A percentile compares a stretch with the other conserved stretches of the same genome.
These are phyloP conservation scores for Nasonia vitripennis DNA, from an alignment of 1,140 invertebrate species.

Conservation along the genomic window DNA sequence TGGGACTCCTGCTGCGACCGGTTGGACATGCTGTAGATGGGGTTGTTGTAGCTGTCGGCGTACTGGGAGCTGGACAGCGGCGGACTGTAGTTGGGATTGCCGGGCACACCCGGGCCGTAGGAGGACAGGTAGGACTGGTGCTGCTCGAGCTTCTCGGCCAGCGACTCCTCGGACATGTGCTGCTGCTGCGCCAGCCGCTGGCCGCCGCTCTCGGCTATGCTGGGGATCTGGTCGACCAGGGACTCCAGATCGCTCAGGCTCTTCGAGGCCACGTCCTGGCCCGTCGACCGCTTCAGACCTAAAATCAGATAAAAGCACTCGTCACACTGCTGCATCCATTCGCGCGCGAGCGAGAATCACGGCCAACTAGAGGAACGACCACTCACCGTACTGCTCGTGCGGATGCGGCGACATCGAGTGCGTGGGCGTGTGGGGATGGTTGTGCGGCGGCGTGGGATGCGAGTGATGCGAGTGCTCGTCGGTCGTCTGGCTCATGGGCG, in stretches of 20 bases:
- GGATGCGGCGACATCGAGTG: conserved; percentile 72
- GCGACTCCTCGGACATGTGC: conserved; percentile 58
- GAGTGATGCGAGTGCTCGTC: conserved; percentile 71
- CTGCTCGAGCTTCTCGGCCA: conserved; percentile 62
- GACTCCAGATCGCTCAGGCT: conserved; percentile 92
- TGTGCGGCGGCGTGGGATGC: conserved; percentile 71
- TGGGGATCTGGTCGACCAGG: conserved; percentile 92
- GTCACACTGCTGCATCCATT: too few species aligned
- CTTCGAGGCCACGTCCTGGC: conserved; percentile 88
- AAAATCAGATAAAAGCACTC: background rate
- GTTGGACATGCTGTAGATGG: conserved; percentile 3
- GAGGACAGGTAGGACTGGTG: conserved; percentile 68
- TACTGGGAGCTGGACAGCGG: conserved; percentile 58
- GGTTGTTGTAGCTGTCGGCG: conserved; percentile 15
- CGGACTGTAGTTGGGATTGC: conserved; percentile 67
- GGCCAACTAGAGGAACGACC: background rate
- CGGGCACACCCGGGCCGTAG: conserved; percentile 57
- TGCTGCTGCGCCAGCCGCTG: conserved; percentile 64
- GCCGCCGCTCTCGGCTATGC: conserved; percentile 82
- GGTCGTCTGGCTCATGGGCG: conserved; percentile 67
- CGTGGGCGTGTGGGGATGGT: conserved; percentile 69
- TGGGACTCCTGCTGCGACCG: conserved; percentile 60
- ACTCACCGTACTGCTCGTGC: conserved; percentile 70
- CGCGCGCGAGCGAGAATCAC: too few species aligned
- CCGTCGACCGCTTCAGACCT: conserved; percentile 58